Evolutionary conservation across 2,888 invertebrate genomes (phyloP).

Genomic region (Amblyteles armatorius): DNA sequence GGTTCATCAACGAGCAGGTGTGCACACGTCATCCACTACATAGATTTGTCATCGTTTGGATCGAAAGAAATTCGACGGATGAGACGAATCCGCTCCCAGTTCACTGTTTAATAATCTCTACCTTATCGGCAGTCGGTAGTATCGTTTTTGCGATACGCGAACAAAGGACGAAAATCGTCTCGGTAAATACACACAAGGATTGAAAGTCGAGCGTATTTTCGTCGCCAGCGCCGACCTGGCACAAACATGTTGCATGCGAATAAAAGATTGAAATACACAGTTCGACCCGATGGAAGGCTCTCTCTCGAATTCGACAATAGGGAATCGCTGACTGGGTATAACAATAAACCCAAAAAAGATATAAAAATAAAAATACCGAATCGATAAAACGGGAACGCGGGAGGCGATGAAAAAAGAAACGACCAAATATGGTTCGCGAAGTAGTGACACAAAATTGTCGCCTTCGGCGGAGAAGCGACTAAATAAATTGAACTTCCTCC

Average conservation of each 20-base stretch:
- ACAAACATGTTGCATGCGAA: slow-evolving; percentile 2
- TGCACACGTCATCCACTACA: slow-evolving; percentile 9
- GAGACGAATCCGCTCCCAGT: neutral
- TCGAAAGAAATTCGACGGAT: neutral
- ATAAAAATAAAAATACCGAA: slow-evolving; percentile 26
- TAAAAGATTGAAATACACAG: slow-evolving; percentile 12
- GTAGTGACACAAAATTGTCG: neutral
- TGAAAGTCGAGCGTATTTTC: neutral
- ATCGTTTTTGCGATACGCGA: neutral
- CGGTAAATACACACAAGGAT: neutral
- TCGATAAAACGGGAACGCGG: slow-evolving; percentile 48
- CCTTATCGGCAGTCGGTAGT: neutral
- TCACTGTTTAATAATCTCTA: neutral
- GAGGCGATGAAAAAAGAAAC: neutral
- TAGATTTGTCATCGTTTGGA: slow-evolving; percentile 20
- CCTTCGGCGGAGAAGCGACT: neutral
- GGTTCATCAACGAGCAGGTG: neutral
- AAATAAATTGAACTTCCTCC: neutral
- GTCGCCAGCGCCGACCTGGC: neutral
- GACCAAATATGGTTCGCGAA: neutral
- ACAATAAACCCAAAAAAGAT: slow-evolving; percentile 37
- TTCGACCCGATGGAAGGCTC: slow-evolving; percentile 24
- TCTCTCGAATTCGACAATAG: slow-evolving; percentile 46
- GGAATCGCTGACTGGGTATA: slow-evolving; percentile 16
- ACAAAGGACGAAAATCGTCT: neutral